Evolutionary conservation across 1,140 invertebrate species (phyloP), one percentile per base, ranked within the genome.

Genomic region (Mesaphorura yosii): DNA sequence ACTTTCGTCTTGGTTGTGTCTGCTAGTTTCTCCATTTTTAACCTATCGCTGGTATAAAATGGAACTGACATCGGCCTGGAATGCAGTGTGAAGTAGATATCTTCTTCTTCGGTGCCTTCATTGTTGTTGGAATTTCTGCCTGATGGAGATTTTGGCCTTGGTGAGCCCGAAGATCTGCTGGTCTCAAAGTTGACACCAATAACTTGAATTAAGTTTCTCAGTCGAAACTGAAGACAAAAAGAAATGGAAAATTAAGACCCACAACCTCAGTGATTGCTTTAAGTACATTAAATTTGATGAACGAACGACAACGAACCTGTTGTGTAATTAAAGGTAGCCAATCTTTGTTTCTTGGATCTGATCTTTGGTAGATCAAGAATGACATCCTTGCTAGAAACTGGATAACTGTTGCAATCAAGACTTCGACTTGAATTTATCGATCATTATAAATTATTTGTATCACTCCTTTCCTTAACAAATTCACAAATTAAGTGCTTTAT

Each of bases 1-100:
- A 58, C 40, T 28, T 48, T 3, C 14, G 27, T 19, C 17, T 31
- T 48, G 81, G 82, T 71, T n/a, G n/a, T n/a, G n/a, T n/a, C n/a
- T n/a, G n/a, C n/a, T n/a, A n/a, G n/a, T 83, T 81, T 47, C 71
- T 68, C 57, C 51, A 76, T 76, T 52, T 87, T 72, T 26, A 53
- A n/a, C 61, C 76, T 76, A 67, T 91, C 87, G 69, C 88, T 92
- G 2, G 82, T 87, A 65, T 88, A 93, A 61, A 92, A 84, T 15
- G 86, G 85, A 48, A 84, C 80, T 31, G 80, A 82, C 82, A 85
- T 86, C 48, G 76, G 78, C 2, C 81, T 81, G 58, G 79, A 72
- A 66, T 90, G 86, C 22, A 90, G 69, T 0, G 85, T 88, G 56
- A 83, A 82, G 66, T 87, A 88, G 64, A 59, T 48, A 37, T 52